Evolutionary conservation across 2,113 vertebrate species (phyloP), one percentile per base, ranked within the genome.

Genomic region (Lasiurus borealis): DNA sequence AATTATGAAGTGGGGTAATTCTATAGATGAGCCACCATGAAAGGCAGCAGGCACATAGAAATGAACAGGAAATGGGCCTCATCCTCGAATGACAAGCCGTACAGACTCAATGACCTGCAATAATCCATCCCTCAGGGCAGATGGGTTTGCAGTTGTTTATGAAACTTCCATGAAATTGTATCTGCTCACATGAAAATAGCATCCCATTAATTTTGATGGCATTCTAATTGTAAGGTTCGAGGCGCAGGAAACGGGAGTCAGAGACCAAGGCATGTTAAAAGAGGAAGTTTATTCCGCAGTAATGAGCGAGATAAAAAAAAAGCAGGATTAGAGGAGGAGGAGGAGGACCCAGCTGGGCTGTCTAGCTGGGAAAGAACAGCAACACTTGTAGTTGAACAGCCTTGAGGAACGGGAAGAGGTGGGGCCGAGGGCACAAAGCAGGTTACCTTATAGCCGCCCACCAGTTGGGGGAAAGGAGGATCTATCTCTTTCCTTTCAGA

Each of bases 131-230:
- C 34, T 87, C 50, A 82, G 12, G 71, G 62, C 2, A 3, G 29
- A 76, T 91, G 75, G 27, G 31, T 34, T 92, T 85, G 62, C 25
- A 82, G 54, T 81, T 89, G 66, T 87, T 93, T 83, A 52, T 69
- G 91, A 88, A 92, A n/a, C 13, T 10, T 29, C 59, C 48, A 29
- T 46, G 73, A 81, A 94, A 96, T 92, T 90, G 50, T 93, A 21
- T 92, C 72, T 86, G 27, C 69, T 95, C 92, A 94, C 36, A 34
- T 78, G 88, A 87, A 97, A 93, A 93, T 88, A 82, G 5, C 48
- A 54, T 85, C 54, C 68, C 73, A 92, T 94, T 96, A 85, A 75
- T 95, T 94, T 31, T 92, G 62, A 94, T 54, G 44, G 48, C 54
- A 88, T 64, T 92, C 57, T 48, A 40, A 40, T 40, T 40, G 40